phyloP scores from a whole-genome alignment of 2,888 invertebrate genomes.

The Agrotis clavis region DNA sequence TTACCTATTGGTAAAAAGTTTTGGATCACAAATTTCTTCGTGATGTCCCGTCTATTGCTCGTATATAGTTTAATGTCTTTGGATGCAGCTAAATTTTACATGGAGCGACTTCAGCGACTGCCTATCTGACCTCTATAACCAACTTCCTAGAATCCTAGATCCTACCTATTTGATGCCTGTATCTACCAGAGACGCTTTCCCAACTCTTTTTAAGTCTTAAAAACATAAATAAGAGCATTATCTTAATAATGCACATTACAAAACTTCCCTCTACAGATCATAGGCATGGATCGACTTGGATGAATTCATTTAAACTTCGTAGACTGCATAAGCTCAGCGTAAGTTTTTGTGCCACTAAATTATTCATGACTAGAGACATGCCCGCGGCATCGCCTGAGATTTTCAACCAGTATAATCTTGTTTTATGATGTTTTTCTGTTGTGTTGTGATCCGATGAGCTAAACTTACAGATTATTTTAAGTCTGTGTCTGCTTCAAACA shows the following conservation, averaged over 20 bases:
- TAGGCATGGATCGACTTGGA: conserved; percentile 70
- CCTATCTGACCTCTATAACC: neutral
- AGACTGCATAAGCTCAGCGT: conserved; percentile 67
- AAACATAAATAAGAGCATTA: conserved; percentile 33
- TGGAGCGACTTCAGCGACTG: neutral
- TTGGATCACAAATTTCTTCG: no score
- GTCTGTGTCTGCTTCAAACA: neutral
- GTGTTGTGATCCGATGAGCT: conserved; percentile 16
- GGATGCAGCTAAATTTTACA: no score
- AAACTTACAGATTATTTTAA: neutral
- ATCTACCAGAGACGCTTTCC: neutral
- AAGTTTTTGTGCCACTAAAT: conserved; percentile 74
- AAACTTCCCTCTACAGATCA: conserved; percentile 66
- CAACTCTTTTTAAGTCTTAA: neutral
- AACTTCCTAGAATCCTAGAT: no score
- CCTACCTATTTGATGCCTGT: neutral
- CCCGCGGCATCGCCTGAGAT: conserved; percentile 62
- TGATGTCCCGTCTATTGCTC: no score
- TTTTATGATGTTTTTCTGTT: conserved; percentile 54
- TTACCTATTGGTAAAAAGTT: no score
- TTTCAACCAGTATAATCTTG: conserved; percentile 59
- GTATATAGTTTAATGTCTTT: no score
- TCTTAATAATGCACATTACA: conserved; percentile 34
- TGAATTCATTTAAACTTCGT: conserved; percentile 76
- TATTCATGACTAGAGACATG: conserved; percentile 70